Percentiles rank a stretch among this genome's conserved stretches.
phyloP scores from a whole-genome alignment of 2,888 invertebrate genomes.

The Trileptium ribeirensis region DNA sequence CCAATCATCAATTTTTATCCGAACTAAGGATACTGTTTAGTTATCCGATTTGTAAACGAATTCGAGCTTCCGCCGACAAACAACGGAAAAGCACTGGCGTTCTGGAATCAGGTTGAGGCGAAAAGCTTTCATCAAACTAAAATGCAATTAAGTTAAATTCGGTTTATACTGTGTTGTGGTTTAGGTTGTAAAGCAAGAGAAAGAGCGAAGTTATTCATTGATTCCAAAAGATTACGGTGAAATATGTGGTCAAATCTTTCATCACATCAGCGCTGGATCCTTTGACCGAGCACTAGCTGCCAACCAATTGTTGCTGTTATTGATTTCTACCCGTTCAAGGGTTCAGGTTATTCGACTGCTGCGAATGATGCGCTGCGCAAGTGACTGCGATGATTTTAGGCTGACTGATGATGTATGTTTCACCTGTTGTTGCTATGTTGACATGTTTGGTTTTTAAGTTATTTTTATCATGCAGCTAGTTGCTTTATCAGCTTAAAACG shows the following conservation, averaged over 20 bases:
- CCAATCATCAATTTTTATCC: too few relatives aligned
- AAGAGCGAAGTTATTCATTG: neutral
- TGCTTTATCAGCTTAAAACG: too few relatives aligned
- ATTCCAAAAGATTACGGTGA: constrained; percentile 10
- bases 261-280: neutral
- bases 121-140: too few relatives aligned
- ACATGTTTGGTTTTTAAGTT: too few relatives aligned
- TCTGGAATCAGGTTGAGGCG: too few relatives aligned
- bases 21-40: too few relatives aligned
- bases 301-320: constrained; percentile 6
- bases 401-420: neutral
- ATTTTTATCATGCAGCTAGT: neutral
- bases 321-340: neutral
- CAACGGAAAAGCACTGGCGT: too few relatives aligned
- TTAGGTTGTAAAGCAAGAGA: neutral
- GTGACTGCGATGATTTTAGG: neutral
- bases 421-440: too few relatives aligned
- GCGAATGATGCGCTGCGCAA: neutral
- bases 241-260: constrained; percentile 3
- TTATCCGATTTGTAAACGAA: too few relatives aligned
- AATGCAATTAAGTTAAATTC: too few relatives aligned
- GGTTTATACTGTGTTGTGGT: too few relatives aligned
- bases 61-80: too few relatives aligned
- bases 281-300: constrained; percentile 14
- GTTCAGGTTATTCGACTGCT: neutral